phyloP scores from a whole-genome alignment of 2,113 vertebrate genomes.

The Nansenia antarctica region DNA sequence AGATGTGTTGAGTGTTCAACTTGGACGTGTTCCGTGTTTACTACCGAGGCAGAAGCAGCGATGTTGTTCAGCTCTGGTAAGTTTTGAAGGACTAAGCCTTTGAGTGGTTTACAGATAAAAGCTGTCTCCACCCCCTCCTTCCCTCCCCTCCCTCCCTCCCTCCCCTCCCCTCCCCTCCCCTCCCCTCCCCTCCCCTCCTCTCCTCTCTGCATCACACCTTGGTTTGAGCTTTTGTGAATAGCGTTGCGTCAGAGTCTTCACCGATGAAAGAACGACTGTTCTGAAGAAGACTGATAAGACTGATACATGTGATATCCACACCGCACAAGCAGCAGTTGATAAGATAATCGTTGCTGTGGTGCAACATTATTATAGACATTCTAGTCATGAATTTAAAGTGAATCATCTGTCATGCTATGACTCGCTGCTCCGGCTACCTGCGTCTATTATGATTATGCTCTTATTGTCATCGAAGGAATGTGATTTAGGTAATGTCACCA shows the following conservation, averaged over 20 bases:
- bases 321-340: no score
- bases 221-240: conserved; percentile 35
- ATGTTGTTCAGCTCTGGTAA: conserved; percentile 34
- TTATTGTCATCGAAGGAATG: background rate
- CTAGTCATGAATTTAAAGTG: background rate
- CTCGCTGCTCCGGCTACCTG: background rate
- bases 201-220: background rate
- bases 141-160: conserved; percentile 24
- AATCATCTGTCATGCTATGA: background rate
- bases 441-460: conserved; percentile 5
- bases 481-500: background rate
- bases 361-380: conserved; percentile 3
- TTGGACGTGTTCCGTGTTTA: conserved; percentile 54
- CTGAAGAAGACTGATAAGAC: conserved; percentile 34
- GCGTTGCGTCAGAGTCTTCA: conserved; percentile 45
- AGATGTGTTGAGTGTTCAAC: background rate
- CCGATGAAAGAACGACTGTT: background rate
- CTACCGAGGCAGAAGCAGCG: conserved; percentile 1
- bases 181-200: conserved; percentile 21
- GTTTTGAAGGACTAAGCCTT: conserved; percentile 38
- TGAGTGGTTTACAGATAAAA: conserved; percentile 54
- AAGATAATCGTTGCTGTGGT: background rate
- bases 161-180: conserved; percentile 20
- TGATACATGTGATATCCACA: no score
- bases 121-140: conserved; percentile 39